phyloP scores from a whole-genome alignment of 2,113 vertebrate species.

The Myanophis thanlyinensis region DNA sequence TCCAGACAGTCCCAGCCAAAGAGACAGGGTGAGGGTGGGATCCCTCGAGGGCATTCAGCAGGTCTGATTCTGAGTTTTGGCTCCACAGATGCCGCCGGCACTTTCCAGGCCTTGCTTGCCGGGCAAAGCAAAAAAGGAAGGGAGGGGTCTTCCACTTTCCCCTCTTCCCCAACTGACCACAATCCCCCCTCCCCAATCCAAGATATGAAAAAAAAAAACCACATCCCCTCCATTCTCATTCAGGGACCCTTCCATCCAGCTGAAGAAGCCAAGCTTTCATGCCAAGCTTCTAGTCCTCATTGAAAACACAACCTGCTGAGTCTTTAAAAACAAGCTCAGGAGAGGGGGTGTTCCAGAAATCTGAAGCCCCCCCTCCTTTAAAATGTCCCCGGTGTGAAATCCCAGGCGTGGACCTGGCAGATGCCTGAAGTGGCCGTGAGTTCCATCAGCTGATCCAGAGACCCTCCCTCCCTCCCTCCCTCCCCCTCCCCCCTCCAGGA shows the following conservation, averaged over 20 bases:
- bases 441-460: background rate
- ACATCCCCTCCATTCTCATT: background rate
- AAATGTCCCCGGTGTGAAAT: background rate
- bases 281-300: background rate
- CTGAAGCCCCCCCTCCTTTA: background rate
- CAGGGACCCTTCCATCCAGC: no score
- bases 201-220: no score
- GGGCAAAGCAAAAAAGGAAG: background rate
- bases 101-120: background rate
- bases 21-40: background rate
- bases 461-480: no score
- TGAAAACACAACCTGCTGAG: background rate
- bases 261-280: background rate
- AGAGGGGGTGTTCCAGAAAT: background rate
- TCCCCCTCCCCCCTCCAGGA: background rate
- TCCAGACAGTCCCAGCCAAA: background rate
- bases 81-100: background rate
- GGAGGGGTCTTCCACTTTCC: no score
- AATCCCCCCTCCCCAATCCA: background rate
- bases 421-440: background rate
- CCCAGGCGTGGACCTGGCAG: background rate
- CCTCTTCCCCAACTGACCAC: background rate
- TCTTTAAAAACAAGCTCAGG: background rate
- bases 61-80: background rate
- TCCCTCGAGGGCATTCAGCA: background rate